Percentiles rank a stretch among this genome's conserved stretches.
Conservation (phyloP, 2,797 vertebrate species). For the Diplodus puntazzo region DNA sequence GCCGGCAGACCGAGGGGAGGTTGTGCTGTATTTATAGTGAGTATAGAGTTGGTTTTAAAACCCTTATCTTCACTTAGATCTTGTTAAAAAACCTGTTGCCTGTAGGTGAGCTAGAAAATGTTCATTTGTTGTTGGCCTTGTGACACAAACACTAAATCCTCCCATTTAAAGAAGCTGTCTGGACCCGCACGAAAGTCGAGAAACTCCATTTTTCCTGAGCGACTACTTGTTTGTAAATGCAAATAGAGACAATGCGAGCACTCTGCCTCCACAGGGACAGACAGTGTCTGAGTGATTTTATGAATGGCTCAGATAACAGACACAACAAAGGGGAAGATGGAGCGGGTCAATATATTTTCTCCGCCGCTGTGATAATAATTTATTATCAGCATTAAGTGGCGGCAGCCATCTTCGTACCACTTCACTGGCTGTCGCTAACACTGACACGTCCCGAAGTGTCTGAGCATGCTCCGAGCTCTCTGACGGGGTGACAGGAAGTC, state of each 20-base stretch:
- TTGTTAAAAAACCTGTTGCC: slow-evolving; percentile 26
- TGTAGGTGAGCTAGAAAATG: neutral
- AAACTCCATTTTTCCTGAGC: slow-evolving; percentile 34
- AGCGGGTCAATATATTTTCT: slow-evolving; percentile 67
- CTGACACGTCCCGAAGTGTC: slow-evolving; percentile 15
- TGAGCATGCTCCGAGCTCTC: slow-evolving; percentile 57
- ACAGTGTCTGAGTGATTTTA: slow-evolving; percentile 61
- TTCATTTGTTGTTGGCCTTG: slow-evolving; percentile 15
- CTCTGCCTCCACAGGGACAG: slow-evolving; percentile 42
- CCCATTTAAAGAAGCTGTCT: slow-evolving; percentile 13
- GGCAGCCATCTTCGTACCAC: slow-evolving; percentile 48
- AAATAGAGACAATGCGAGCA: slow-evolving; percentile 59
- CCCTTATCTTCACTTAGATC: slow-evolving; percentile 7
- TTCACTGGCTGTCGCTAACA: slow-evolving; percentile 38
- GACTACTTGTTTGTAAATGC: slow-evolving; percentile 65
- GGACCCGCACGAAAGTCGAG: slow-evolving; percentile 34
- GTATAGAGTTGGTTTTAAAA: slow-evolving; percentile 17
- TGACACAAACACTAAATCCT: slow-evolving; percentile 19
- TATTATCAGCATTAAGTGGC: slow-evolving; percentile 43
- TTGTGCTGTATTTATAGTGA: slow-evolving; percentile 11
- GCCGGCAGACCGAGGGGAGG: slow-evolving; percentile 3
- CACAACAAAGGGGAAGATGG: slow-evolving; percentile 65
- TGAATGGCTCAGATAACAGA: slow-evolving; percentile 66
- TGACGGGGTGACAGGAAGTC: slow-evolving; percentile 52
- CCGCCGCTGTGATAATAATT: slow-evolving; percentile 59